phyloP scores from a whole-genome alignment of 2,797 vertebrate species.

The Trachurus trachurus region DNA sequence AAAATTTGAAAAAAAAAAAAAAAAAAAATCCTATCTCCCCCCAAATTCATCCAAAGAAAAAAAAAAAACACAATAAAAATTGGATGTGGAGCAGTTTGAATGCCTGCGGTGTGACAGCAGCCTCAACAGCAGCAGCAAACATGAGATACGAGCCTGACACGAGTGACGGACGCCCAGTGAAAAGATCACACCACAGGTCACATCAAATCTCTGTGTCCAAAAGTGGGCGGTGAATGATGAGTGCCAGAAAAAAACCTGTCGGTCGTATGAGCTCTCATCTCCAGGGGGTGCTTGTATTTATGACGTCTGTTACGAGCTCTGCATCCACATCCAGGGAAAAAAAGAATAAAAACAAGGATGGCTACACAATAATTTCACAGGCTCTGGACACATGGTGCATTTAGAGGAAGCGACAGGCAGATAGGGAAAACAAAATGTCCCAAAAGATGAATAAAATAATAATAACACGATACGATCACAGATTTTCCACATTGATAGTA shows the following conservation, averaged over 20 bases:
- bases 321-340: neutral
- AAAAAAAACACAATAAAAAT: neutral
- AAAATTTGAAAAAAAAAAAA: neutral
- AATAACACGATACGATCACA: neutral
- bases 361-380: neutral
- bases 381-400: constrained; percentile 5
- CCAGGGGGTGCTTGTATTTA: constrained; percentile 25
- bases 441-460: neutral
- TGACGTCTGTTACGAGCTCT: neutral
- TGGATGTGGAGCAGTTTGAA: constrained; percentile 4
- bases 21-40: no score
- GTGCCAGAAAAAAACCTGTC: constrained; percentile 9
- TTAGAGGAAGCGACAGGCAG: constrained; percentile 4
- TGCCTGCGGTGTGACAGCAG: neutral
- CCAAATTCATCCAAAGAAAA: neutral
- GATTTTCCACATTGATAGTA: neutral
- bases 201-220: constrained; percentile 34
- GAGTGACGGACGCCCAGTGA: constrained; percentile 43
- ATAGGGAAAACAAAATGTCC: neutral
- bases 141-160: constrained; percentile 30
- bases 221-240: constrained; percentile 32
- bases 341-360: constrained; percentile 1
- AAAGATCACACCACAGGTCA: constrained; percentile 55
- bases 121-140: constrained; percentile 1
- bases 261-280: constrained; percentile 37